Base-by-base conservation (phyloP, 2,797 vertebrate genomes). In the Harpagifer antarcticus region DNA sequence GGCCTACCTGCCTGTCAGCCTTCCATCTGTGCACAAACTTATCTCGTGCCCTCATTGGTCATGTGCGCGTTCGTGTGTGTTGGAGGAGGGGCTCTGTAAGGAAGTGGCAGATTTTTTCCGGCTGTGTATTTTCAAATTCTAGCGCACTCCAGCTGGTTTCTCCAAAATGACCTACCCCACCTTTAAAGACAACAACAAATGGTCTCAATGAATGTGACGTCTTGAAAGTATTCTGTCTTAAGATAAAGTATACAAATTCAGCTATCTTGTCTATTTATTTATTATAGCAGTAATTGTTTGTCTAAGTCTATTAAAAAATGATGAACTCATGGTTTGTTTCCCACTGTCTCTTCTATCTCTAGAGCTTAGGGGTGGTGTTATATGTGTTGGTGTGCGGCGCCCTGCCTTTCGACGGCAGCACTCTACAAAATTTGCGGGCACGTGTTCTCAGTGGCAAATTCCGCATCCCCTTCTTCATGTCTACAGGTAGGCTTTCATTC, bases 391-490 rank as follows among this genome's bases (percentile, higher is more conserved):
- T 99, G 52, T 99, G 98, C 0, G 98, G 98, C 0, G 98, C 98
- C 16, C 93, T 99, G 86, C 98, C 98, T 0, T 99, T 99, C 5
- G 98, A 99, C 1, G 98, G 98, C 89, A 99, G 98, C 94, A 99
- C 98, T 23, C 93, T 99, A 87, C 98, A 99, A 94, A 99, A 99
- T 84, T 95, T 99, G 87, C 95, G 98, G 7, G 98, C 98, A 0
- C 95, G 98, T 11, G 98, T 99, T 79, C 94, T 99, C 81, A 99
- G 98, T 15, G 98, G 98, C 14, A 99, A 99, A 79, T 99, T 99
- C 79, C 97, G 98, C 81, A 99, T 99, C 81, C 98, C 98, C 0
- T 99, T 99, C 89, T 99, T 99, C 91, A 99, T 99, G 98, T 98
- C 98, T 91, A 99, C 98, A 91, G 92, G 92, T 94, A 82, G 27